These are phyloP conservation scores for Penaeus japonicus DNA, from an alignment of 1,140 invertebrate genomes.

Conservation along the genomic window DNA sequence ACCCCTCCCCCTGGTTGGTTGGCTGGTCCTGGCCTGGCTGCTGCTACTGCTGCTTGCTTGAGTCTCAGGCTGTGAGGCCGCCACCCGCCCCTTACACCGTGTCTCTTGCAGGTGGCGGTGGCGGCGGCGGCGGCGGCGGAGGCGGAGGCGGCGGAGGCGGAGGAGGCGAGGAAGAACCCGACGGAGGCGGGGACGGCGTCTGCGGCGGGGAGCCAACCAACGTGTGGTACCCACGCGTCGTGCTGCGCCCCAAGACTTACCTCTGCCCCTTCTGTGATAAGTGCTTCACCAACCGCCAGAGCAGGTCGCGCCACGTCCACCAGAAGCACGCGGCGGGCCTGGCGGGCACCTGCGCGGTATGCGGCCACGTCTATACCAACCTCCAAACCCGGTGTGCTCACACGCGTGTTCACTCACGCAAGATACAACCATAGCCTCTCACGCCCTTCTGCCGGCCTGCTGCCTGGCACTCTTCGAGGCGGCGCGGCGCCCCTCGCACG, in stretches of 20 bases:
- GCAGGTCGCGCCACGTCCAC: slow-evolving; percentile 54
- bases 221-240: slow-evolving; percentile 54
- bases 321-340: slow-evolving; percentile 57
- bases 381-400: slow-evolving; percentile 53
- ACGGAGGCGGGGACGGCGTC: slow-evolving; percentile 6
- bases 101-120: slow-evolving; percentile 56
- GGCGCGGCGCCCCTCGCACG: not conserved
- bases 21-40: slow-evolving; percentile 21
- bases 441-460: not conserved
- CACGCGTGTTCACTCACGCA: slow-evolving; percentile 53
- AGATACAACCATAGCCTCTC: slow-evolving; percentile 49
- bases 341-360: slow-evolving; percentile 51
- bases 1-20: not conserved
- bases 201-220: slow-evolving; percentile 23
- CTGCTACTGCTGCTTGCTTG: slow-evolving; percentile 52
- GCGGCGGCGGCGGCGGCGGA: slow-evolving; percentile 1
- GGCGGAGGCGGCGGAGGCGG: slow-evolving; percentile 4
- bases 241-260: slow-evolving; percentile 57
- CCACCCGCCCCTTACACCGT: slow-evolving; percentile 52
- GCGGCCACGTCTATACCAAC: slow-evolving; percentile 55
- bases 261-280: slow-evolving; percentile 57
- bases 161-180: not conserved
- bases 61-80: slow-evolving; percentile 43
- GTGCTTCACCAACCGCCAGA: slow-evolving; percentile 57
- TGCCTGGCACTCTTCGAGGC: not conserved